These are phyloP conservation scores for Podarcis siculus DNA, from an alignment of 2,797 vertebrate genomes.

Conservation along the genomic window DNA sequence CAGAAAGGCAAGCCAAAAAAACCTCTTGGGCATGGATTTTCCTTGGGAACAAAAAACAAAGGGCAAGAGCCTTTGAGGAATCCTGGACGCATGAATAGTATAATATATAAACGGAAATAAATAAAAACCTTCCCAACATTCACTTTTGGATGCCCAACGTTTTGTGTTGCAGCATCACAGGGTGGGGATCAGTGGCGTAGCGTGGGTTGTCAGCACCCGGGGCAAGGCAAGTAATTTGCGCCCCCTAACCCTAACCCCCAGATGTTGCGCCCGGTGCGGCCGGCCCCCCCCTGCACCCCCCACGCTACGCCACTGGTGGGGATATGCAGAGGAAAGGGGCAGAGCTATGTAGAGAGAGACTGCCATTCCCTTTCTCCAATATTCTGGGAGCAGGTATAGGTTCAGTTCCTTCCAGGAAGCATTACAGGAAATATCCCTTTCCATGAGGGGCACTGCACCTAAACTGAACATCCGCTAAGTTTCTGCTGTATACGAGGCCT, in stretches of 20 bases:
- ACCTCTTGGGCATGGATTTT: neutral
- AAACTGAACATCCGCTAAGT: neutral
- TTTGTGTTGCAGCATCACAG: neutral
- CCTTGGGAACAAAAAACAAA: neutral
- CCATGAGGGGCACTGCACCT: neutral
- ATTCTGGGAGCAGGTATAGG: constrained; percentile 21
- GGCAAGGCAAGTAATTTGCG: no score
- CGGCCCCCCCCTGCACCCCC: no score
- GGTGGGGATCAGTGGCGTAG: no score
- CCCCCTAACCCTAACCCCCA: no score
- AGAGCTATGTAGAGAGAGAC: neutral
- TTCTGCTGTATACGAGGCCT: neutral
- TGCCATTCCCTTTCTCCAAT: constrained; percentile 26
- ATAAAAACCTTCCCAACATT: neutral
- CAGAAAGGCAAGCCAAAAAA: constrained; percentile 4
- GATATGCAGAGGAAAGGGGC: constrained; percentile 21
- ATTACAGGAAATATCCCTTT: no score
- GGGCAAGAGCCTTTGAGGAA: constrained; percentile 28
- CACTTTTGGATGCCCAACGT: neutral
- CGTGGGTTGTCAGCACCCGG: no score
- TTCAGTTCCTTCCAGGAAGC: neutral
- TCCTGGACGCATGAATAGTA: constrained; percentile 13
- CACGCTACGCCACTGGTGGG: no score
- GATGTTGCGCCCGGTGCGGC: no score
- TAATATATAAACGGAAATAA: no score